phyloP scores from a whole-genome alignment of 1,140 invertebrate species.

The Drosophila athabasca region DNA sequence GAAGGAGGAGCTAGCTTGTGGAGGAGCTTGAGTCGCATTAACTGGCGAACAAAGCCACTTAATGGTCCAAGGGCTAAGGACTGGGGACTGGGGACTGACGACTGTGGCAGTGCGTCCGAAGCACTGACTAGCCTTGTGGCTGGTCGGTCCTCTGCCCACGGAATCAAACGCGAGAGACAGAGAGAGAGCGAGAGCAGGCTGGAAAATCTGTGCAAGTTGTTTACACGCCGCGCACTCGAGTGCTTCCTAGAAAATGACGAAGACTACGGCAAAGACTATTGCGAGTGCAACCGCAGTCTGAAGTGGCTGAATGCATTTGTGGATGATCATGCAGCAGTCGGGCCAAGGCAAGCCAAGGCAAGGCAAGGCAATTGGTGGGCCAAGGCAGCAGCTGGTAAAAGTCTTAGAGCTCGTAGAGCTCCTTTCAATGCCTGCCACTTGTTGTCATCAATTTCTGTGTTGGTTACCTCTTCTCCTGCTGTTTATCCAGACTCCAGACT shows the following conservation, averaged over 20 bases:
- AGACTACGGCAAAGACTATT: slow-evolving; percentile 37
- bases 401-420: slow-evolving; percentile 37
- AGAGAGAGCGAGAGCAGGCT: slow-evolving; percentile 11
- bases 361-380: slow-evolving; percentile 32
- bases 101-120: slow-evolving; percentile 26
- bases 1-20: background rate
- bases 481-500: slow-evolving; percentile 20
- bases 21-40: slow-evolving; percentile 23
- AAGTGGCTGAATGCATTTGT: slow-evolving; percentile 63
- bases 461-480: slow-evolving; percentile 33
- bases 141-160: slow-evolving; percentile 26
- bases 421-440: slow-evolving; percentile 78
- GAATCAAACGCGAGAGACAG: background rate
- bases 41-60: slow-evolving; percentile 75
- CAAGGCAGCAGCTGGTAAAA: slow-evolving; percentile 42
- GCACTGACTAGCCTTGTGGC: slow-evolving; percentile 73
- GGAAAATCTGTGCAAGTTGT: slow-evolving; percentile 64
- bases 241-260: slow-evolving; percentile 79
- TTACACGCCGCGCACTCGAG: slow-evolving; percentile 70
- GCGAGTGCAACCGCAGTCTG: slow-evolving; percentile 42
- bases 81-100: too few species aligned
- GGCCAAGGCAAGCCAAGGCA: background rate
- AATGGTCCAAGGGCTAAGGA: slow-evolving; percentile 40
- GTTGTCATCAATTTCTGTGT: slow-evolving; percentile 74
- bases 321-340: slow-evolving; percentile 71